Conservation (phyloP, 2,888 invertebrate species). For the Melinopterus prodromus region DNA sequence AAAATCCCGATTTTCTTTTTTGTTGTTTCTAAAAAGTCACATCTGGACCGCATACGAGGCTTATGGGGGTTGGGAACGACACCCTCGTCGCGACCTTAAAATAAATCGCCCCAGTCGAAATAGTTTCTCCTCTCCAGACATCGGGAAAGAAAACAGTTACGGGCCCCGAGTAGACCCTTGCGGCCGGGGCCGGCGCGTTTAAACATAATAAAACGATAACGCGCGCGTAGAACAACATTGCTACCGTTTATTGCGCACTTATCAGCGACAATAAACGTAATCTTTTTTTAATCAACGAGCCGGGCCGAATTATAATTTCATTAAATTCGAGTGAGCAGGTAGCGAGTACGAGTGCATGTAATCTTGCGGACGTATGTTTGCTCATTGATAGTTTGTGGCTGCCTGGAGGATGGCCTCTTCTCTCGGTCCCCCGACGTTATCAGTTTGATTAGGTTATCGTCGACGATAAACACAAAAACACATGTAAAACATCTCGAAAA, state of each 20-base stretch:
- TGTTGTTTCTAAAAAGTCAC: background rate
- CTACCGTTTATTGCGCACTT: background rate
- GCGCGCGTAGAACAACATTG: background rate
- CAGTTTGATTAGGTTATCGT: slow-evolving; percentile 58
- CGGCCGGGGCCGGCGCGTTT: background rate
- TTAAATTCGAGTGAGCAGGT: slow-evolving; percentile 17
- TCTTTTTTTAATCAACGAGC: background rate
- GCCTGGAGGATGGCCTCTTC: slow-evolving; percentile 5
- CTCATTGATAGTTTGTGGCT: slow-evolving; percentile 40
- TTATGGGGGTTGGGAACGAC: slow-evolving; percentile 13
- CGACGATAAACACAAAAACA: slow-evolving; percentile 57
- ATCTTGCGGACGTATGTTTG: slow-evolving; percentile 29
- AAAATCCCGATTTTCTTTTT: background rate
- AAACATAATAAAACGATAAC: background rate
- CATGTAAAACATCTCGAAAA: slow-evolving; percentile 56
- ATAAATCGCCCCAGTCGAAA: slow-evolving; percentile 5
- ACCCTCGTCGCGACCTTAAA: background rate
- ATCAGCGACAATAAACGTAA: background rate
- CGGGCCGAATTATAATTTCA: background rate
- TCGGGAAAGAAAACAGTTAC: background rate
- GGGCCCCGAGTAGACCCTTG: background rate
- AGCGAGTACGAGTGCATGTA: slow-evolving; percentile 19
- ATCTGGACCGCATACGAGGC: slow-evolving; percentile 17
- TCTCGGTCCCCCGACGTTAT: slow-evolving; percentile 12
- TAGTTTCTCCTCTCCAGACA: background rate